These are phyloP conservation scores for Poecilia picta DNA, from an alignment of 2,797 vertebrate species.

Conservation along the genomic window DNA sequence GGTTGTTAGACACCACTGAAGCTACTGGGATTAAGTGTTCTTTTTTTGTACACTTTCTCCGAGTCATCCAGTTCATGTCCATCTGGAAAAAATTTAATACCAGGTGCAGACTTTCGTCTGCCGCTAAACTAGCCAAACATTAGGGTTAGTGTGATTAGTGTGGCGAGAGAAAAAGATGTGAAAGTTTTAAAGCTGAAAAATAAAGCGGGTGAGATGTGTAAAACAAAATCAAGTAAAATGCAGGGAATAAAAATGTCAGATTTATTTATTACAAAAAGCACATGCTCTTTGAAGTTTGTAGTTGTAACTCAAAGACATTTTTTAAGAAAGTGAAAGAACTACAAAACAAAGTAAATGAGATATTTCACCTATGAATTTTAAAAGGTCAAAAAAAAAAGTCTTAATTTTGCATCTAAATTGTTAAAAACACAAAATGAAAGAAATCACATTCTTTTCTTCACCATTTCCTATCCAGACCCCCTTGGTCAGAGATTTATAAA, in stretches of 20 bases:
- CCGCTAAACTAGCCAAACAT: neutral
- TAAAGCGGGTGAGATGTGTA: neutral
- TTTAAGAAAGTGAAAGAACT: neutral
- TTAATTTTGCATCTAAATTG: neutral
- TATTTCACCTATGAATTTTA: neutral
- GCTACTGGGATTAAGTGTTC: neutral
- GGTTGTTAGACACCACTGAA: neutral
- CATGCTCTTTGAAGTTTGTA: neutral
- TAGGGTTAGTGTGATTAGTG: neutral
- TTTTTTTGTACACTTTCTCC: neutral
- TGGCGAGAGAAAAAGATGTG: neutral
- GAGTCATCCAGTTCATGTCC: neutral
- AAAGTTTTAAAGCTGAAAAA: neutral
- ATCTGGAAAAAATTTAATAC: neutral
- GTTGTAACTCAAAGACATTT: neutral
- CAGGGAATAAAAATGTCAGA: neutral
- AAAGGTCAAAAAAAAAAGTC: neutral
- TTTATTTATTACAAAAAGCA: neutral
- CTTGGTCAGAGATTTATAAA: neutral
- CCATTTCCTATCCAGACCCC: neutral
- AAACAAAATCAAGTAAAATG: neutral
- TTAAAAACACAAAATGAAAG: neutral
- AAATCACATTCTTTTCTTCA: neutral
- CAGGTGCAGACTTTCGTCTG: neutral
- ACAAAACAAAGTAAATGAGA: neutral